Base-by-base conservation (phyloP, 30 jellyfish, hydroid and myxozoan species). In the Mastigias papua region DNA sequence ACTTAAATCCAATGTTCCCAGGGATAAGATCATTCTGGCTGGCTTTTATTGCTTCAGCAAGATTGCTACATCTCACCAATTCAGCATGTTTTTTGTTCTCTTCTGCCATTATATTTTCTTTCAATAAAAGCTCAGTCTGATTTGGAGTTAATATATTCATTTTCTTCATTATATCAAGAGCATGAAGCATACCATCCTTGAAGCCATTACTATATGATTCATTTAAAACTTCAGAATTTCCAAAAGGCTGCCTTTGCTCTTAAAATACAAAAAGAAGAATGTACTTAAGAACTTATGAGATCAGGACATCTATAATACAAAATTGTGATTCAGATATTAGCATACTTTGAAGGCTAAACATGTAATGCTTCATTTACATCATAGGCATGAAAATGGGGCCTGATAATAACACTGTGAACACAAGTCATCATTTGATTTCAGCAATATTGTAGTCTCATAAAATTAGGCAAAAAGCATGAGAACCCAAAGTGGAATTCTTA, bases 151-250 rank as follows among this genome's bases (percentile, higher is more conserved):
- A 25, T 1, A 65, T 33, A 11, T 25, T 65, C 76, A 65, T 65
- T 11, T 65, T 65, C 76, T 65, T 65, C 76, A 65, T 33, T 35
- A 23, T 35, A 25, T 65, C 35, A 3, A 75, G 13, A 21, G 49
- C 61, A 23, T 75, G 73, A 23, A 75, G 74, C 32, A 75, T 50
- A 50, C 75, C 86, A 58, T 75, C 86, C 4, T 27, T 75, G 26
- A 75, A 75, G 19, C 86, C 86, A 49, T 48, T 75, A 60, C 33
- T 25, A 32, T 75, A 75, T 25, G 61, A 69, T 48, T 75, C 75
- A 25, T 51, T 75, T 51, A 75, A 50, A 11, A 74, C 64, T 19
- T 57, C 69, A 3, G 26, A 23, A 23, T 57, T 57, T 23, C 69
- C 69, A 57, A 4, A 19, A 4, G 9, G 5, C 54, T 37, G 10